These are phyloP conservation scores for Pterophyllum scalare DNA, from an alignment of 2,113 vertebrate genomes.

Conservation along the genomic window DNA sequence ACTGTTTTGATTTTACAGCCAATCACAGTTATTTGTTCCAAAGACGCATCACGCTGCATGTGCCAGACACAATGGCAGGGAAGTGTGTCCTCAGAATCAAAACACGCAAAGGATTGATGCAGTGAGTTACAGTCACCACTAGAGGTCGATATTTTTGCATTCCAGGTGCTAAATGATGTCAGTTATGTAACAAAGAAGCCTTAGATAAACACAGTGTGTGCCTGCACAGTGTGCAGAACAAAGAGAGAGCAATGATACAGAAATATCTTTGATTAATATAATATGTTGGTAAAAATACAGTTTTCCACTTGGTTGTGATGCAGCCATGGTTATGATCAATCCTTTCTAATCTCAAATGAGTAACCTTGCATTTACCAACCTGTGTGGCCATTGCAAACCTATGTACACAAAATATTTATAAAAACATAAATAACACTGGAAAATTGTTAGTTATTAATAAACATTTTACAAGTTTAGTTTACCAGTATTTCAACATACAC, in stretches of 20 bases:
- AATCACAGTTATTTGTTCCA: conserved; percentile 11
- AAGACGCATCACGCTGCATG: conserved; percentile 31
- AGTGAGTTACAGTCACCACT: conserved; percentile 41
- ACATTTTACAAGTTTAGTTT: not conserved
- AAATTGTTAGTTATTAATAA: not conserved
- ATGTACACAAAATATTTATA: not conserved
- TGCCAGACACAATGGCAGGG: conserved; percentile 30
- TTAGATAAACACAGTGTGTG: conserved; percentile 33
- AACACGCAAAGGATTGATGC: conserved; percentile 35
- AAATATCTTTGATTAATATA: not conserved
- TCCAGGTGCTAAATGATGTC: conserved; percentile 5
- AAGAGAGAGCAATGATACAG: conserved; percentile 13
- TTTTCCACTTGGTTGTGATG: not conserved
- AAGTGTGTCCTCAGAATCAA: conserved; percentile 39
- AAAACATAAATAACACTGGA: not conserved
- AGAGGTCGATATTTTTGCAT: conserved; percentile 51
- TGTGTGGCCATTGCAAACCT: not conserved
- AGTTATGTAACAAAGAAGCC: conserved; percentile 68
- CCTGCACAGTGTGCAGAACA: conserved; percentile 25
- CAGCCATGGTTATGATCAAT: conserved; percentile 6
- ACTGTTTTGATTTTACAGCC: not conserved
- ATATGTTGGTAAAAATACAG: conserved; percentile 21
- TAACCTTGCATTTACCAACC: conserved; percentile 7
- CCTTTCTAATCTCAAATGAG: conserved; percentile 37
- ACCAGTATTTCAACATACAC: not conserved